Base-by-base conservation (phyloP, 2,113 vertebrate species). In the Myotis yumanensis region DNA sequence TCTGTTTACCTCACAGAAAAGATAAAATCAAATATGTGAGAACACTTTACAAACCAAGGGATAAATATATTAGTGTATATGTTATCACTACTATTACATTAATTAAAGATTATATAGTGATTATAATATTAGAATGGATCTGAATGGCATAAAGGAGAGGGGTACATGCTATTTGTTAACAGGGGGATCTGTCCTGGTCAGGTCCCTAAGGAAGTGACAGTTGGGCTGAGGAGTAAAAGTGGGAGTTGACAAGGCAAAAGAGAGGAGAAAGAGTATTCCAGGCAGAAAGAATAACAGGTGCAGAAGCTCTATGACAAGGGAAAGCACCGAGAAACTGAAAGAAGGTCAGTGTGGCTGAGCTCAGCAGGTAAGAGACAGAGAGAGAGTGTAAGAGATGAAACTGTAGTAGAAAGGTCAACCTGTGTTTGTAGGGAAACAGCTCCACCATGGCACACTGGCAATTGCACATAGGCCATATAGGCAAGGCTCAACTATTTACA, bases 1-100 rank as follows among this genome's bases (percentile, higher is more conserved):
- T 95, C 66, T 82, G 32, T 86, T 85, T 92, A 82, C 15, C 57
- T 91, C 54, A 80, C 9, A 46, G 37, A 92, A 94, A 94, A 94
- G 35, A 93, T 88, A 88, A 80, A 95, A 90, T 86, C 71, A 93
- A 48, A 2, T 66, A 87, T 15, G 6, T 87, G 73, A 88, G 75
- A 66, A 15, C 6, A 32, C 72, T 83, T 88, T 89, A 15, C 59
- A 92, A 90, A 79, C 72, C 72, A 89, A 86, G 30, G 73, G 46
- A 76, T 83, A 95, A n/a, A 93, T 64, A 64, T 25, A 48, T 84
- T 84, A 82, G 77, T 79, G 7, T 54, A 54, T 69, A 1, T 28
- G 48, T 71, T 54, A 71, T 40, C 17, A 54, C 62, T 71, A 71
- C 9, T 84, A 25, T n/a, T 83, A 68, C 0, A 83, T 88, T 90